Percentiles rank a stretch among this genome's conserved stretches.
phyloP scores from a whole-genome alignment of 2,797 vertebrate genomes.

The Trematomus bernacchii region DNA sequence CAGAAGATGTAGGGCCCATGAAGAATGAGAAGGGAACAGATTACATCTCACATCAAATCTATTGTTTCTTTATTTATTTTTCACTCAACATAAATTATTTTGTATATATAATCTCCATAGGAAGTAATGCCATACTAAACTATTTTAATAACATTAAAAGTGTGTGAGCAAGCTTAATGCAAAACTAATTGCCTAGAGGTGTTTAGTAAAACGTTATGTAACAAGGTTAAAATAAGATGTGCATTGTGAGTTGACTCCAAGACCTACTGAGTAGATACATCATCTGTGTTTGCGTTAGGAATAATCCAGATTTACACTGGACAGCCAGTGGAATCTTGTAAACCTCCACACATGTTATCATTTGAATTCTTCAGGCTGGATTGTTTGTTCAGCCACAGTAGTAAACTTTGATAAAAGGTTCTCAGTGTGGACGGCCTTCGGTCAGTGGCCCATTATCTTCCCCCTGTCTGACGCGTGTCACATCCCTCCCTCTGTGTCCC shows the following conservation, averaged over 20 bases:
- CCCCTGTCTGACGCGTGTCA: constrained; percentile 35
- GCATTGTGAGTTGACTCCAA: neutral
- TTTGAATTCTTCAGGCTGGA: constrained; percentile 4
- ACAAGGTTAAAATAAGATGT: neutral
- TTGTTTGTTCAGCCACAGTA: constrained; percentile 53
- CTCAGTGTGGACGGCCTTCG: constrained; percentile 44
- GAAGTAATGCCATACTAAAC: neutral
- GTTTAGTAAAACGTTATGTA: neutral
- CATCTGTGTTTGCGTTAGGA: neutral
- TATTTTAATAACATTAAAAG: neutral
- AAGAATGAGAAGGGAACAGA: neutral
- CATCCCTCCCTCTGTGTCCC: constrained; percentile 37
- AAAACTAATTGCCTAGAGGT: constrained; percentile 26
- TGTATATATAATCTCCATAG: neutral
- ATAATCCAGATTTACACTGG: neutral
- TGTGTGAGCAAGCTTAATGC: neutral
- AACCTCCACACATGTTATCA: neutral
- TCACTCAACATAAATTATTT: neutral
- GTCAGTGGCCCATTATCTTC: constrained; percentile 51
- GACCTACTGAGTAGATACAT: neutral
- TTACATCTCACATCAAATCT: neutral
- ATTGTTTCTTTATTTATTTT: neutral
- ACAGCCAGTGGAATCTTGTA: neutral
- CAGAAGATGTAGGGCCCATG: too few species aligned
- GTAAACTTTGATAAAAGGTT: constrained; percentile 52